Evolutionary conservation across 2,113 vertebrate genomes (phyloP).

Genomic region (Grammomys surdaster): DNA sequence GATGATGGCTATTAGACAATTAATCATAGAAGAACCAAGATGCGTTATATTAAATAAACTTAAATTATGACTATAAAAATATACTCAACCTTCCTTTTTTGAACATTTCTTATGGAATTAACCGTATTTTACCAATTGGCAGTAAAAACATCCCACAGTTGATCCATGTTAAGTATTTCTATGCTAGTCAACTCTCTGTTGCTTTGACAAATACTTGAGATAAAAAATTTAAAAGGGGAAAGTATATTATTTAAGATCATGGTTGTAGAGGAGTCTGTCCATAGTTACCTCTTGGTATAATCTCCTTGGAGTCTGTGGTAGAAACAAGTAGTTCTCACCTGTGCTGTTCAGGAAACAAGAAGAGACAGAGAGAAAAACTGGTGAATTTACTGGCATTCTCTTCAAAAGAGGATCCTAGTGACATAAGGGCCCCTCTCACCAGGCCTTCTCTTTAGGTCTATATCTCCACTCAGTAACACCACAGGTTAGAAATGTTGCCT

Average conservation of each 20-base stretch:
- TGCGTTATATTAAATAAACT: not conserved
- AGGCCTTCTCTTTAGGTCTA: not conserved
- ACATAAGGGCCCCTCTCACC: fast-evolving
- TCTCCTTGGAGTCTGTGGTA: not conserved
- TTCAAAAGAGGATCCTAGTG: too few relatives aligned
- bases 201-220: not conserved
- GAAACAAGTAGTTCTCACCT: not conserved
- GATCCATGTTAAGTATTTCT: not conserved
- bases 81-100: not conserved
- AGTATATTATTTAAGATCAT: not conserved
- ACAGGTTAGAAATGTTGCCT: not conserved
- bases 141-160: not conserved
- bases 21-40: not conserved
- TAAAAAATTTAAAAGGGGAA: not conserved
- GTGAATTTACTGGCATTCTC: too few relatives aligned
- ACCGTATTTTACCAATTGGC: not conserved
- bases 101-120: not conserved
- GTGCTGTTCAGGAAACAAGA: not conserved
- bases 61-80: not conserved
- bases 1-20: not conserved
- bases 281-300: too few relatives aligned
- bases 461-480: not conserved
- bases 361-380: not conserved
- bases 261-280: not conserved
- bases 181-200: not conserved